A percentile compares a stretch with the other conserved stretches of the same genome.
Conservation (phyloP, 2,888 invertebrate genomes). For the Formica aserva region DNA sequence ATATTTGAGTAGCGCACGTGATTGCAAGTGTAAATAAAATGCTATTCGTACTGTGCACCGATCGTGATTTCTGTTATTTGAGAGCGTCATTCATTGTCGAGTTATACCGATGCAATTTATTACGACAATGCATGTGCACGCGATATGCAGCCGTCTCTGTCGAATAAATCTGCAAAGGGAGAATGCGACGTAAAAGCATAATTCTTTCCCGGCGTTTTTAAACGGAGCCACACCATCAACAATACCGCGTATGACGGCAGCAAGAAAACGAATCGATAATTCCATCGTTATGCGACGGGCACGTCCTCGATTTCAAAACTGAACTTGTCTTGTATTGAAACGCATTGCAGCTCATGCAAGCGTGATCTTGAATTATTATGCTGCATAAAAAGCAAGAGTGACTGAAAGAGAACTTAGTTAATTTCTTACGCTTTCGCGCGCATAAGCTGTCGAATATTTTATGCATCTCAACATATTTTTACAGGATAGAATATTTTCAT, state of each 20-base stretch:
- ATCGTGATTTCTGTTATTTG: constrained; percentile 59
- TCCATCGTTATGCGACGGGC: constrained; percentile 29
- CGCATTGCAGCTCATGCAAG: not conserved
- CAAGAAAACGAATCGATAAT: constrained; percentile 52
- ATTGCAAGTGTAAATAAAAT: constrained; percentile 55
- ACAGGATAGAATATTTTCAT: not conserved
- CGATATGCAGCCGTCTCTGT: constrained; percentile 35
- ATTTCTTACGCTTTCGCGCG: not conserved
- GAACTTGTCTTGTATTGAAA: constrained; percentile 22
- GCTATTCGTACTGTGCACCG: not conserved
- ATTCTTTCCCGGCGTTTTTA: constrained; percentile 42
- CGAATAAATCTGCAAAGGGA: constrained; percentile 37
- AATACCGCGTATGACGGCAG: constrained; percentile 29
- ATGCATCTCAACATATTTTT: not conserved
- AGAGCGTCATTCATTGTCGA: constrained; percentile 39
- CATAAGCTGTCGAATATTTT: not conserved
- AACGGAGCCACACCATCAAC: constrained; percentile 19
- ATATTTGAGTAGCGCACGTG: constrained; percentile 45
- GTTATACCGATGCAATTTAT: constrained; percentile 55
- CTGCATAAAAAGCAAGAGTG: not conserved
- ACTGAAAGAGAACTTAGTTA: not conserved
- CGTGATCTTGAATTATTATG: constrained; percentile 11
- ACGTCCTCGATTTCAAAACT: constrained; percentile 45
- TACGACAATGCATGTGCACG: constrained; percentile 33
- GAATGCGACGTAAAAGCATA: constrained; percentile 16